Evolutionary conservation across 2,113 vertebrate species (phyloP), one percentile per base, ranked within the genome.

Genomic region (Pampusana beccarii): DNA sequence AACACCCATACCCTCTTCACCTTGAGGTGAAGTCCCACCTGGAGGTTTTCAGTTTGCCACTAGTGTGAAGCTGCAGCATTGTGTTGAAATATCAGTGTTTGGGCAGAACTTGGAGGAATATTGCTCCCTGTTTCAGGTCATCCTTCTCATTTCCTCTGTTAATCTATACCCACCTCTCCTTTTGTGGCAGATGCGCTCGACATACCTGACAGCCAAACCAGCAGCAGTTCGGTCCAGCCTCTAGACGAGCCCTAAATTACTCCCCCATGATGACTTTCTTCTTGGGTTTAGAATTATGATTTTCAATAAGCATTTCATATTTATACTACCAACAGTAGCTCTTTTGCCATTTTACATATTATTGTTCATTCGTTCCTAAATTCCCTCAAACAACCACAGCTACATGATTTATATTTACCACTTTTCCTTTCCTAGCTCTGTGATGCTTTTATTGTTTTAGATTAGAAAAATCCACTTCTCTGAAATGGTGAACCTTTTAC

Each of bases 31-130:
- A 44, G 36, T n/a, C 6, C 21, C 25, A 31, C 21, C 14, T 26
- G 25, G 16, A 40, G 25, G 8, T 20, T 82, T 62, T 74, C 46
- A 36, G 12, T 36, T 21, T 70, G n/a, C 11, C 29, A 62, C 19
- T 17, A 36, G 24, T 4, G 4, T 53, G 26, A 88, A 70, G 65
- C 54, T 50, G 18, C 26, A 54, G 17, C 11, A 16, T 29, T 4
- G 1, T 13, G 18, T 12, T 38, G 21, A 85, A 33, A 60, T 6
- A 29, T 2, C 0, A 0, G 5, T 34, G 11, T 53, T 53, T 58
- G 26, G n/a, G 46, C 13, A 82, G 83, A 58, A 56, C 21, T 31
- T 10, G 10, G 16, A 61, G 4, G 25, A 2, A 2, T 5, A 29
- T 53, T 79, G 31, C 17, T 92, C 26, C 10, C 9, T 72, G 5